Evolutionary conservation across 2,888 invertebrate species (phyloP).

Genomic region (Metallyticus violacea): DNA sequence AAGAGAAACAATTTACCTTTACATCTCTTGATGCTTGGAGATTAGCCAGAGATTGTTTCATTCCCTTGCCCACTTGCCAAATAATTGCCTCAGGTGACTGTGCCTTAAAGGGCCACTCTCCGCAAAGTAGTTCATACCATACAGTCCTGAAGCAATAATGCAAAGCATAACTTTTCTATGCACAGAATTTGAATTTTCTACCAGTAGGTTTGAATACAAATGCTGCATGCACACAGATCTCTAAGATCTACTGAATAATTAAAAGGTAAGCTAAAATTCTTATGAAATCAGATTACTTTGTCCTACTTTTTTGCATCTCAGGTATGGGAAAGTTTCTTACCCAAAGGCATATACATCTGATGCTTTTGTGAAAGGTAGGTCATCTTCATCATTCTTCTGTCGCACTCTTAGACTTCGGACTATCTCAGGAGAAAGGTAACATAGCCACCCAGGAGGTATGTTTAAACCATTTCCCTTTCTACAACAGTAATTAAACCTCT

Average conservation of each 20-base stretch:
- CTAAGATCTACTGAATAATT: too few relatives aligned
- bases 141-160: constrained; percentile 72
- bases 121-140: constrained; percentile 96
- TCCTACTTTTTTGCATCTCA: too few relatives aligned
- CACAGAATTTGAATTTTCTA: too few relatives aligned
- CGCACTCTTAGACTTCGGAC: constrained; percentile 78
- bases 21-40: constrained; percentile 94
- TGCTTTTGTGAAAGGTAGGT: constrained; percentile 86
- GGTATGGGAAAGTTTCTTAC: constrained; percentile 51
- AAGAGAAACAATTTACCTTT: too few relatives aligned
- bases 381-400: constrained; percentile 69
- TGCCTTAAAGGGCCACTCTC: constrained; percentile 93
- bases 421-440: constrained; percentile 96
- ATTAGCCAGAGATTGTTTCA: constrained; percentile 92
- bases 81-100: constrained; percentile 94
- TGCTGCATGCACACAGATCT: too few relatives aligned
- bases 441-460: constrained; percentile 97
- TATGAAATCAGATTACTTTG: too few relatives aligned
- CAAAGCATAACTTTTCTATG: too few relatives aligned
- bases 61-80: constrained; percentile 96
- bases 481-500: background rate
- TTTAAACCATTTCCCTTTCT: constrained; percentile 67
- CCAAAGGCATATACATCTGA: constrained; percentile 98
- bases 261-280: too few relatives aligned
- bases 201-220: too few relatives aligned